Conservation (phyloP, 2,797 vertebrate species). For the Sebastolobus altivelis region DNA sequence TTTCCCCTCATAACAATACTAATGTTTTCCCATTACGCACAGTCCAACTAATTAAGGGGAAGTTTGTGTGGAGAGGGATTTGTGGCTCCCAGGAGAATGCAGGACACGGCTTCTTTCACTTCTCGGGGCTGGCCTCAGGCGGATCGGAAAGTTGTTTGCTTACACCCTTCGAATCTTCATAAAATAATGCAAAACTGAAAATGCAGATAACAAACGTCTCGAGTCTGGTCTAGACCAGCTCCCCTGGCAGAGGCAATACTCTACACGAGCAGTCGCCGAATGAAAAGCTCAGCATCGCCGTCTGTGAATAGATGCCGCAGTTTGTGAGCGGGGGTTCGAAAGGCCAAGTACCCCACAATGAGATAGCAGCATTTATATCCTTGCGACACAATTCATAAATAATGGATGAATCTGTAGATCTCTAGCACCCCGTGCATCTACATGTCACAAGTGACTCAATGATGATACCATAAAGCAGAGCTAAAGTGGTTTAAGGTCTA, state of each 20-base stretch:
- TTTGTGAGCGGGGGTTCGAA: conserved; percentile 66
- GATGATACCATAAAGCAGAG: conserved; percentile 83
- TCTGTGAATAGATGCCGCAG: conserved; percentile 64
- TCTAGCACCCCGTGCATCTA: conserved; percentile 76
- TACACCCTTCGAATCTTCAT: conserved; percentile 60
- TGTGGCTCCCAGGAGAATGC: conserved; percentile 59
- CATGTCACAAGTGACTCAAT: conserved; percentile 84
- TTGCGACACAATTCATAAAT: conserved; percentile 81
- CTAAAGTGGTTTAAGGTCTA: conserved; percentile 81
- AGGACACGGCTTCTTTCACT: conserved; percentile 52
- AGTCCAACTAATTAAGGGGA: conserved; percentile 93
- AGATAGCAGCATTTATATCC: conserved; percentile 79
- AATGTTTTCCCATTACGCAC: conserved; percentile 78
- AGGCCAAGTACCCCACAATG: conserved; percentile 80
- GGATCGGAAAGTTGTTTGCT: conserved; percentile 66
- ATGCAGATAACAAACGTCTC: conserved; percentile 48
- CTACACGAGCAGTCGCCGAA: conserved; percentile 51
- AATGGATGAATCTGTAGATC: conserved; percentile 81
- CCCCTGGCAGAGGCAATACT: conserved; percentile 53
- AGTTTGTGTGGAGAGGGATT: conserved; percentile 83
- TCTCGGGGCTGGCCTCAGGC: conserved; percentile 52
- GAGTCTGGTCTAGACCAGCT: conserved; percentile 54
- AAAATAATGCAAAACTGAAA: conserved; percentile 62
- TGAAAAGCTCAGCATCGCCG: conserved; percentile 71
- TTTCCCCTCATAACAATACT: conserved; percentile 75